phyloP scores from a whole-genome alignment of 2,113 vertebrate species.

The Lagopus leucura region DNA sequence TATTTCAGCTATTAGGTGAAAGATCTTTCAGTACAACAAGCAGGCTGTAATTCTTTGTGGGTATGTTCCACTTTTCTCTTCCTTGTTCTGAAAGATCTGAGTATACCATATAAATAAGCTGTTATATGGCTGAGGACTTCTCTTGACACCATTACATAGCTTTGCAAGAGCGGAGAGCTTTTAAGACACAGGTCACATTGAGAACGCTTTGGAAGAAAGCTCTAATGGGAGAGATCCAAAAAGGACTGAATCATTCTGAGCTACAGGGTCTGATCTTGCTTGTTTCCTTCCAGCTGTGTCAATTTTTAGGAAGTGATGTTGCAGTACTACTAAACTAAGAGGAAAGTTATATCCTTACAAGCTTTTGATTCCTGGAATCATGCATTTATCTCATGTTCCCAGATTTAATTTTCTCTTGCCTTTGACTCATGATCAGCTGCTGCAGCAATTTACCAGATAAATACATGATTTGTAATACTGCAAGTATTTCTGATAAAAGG shows the following conservation, averaged over 20 bases:
- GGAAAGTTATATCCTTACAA: background rate
- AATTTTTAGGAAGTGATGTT: background rate
- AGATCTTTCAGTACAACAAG: background rate
- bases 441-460: constrained; percentile 28
- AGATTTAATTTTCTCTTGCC: constrained; percentile 15
- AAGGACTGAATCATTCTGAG: background rate
- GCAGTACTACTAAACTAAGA: background rate
- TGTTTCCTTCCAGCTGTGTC: background rate
- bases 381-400: background rate
- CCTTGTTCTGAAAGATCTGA: background rate
- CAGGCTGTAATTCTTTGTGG: background rate
- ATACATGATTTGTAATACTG: constrained; percentile 1
- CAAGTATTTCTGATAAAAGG: constrained; percentile 13
- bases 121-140: background rate
- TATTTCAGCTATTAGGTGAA: background rate
- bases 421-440: constrained; percentile 23
- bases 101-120: background rate
- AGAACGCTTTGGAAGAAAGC: constrained; percentile 9
- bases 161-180: background rate
- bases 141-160: background rate
- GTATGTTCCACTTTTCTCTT: background rate
- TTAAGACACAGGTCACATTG: background rate
- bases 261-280: background rate
- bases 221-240: background rate
- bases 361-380: background rate